Base-by-base conservation (phyloP, 1,140 invertebrate species). In the Drosophila athabasca region DNA sequence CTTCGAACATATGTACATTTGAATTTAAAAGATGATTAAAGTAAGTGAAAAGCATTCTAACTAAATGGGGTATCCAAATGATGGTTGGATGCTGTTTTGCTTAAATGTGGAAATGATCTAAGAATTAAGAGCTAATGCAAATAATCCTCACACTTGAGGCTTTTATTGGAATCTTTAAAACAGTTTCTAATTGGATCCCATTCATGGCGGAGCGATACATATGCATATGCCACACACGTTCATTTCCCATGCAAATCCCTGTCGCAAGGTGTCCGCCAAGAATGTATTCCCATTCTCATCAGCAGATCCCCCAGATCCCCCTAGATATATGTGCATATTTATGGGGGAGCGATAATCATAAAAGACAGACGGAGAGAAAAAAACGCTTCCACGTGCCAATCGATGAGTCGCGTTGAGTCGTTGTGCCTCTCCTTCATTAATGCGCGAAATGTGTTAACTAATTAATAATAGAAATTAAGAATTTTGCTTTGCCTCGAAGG, bases 381-480 rank as follows among this genome's bases (percentile, higher is more conserved):
- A 74, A 81, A 83, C 22, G 55, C 46, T 68, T 78, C 65, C 81
- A 85, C 81, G 81, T 85, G 81, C 82, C 81, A 45, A 45, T 6
- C 53, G 29, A 79, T 84, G 77, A 75, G 67, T 59, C 41, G 61
- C 53, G 29, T 70, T 84, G 77, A 75, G 67, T 59, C 31, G 61
- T 31, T 73, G 24, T 43, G 45, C 24, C 61, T 61, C 51, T 62
- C 52, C 49, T 62, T 73, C 52, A 73, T 61, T 80, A 76, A 81
- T 72, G 78, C 68, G 60, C 68, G 62, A 87, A 75, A 87, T 85
- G 82, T 85, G 81, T 78, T 87, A 78, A 65, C 74, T 53, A 87
- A 87, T 85, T 81, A 87, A 87, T 82, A 65, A 85, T 75, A 78
- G 68, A 75, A 81, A 84, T 85, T 77, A 67, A 77, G 70, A 73